These are phyloP conservation scores for Heteractis magnifica DNA, from an alignment of 92 coral and sea anemone genomes.

Conservation along the genomic window DNA sequence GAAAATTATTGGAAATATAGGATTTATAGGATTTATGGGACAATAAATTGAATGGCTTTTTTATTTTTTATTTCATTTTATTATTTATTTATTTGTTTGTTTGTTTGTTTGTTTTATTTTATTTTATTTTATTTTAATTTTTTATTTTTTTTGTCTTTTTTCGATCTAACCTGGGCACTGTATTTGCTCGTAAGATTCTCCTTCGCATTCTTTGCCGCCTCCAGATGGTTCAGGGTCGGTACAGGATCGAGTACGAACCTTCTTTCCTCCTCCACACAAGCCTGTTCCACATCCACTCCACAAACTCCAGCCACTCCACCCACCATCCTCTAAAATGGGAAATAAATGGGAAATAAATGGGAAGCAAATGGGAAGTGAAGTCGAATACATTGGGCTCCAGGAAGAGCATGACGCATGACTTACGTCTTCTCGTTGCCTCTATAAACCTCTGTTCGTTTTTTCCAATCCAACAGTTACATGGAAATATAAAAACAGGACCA, in stretches of 20 bases:
- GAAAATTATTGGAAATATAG: no score
- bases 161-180: slow-evolving; percentile 40
- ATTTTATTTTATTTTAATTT: background rate
- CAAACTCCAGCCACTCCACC: slow-evolving; percentile 66
- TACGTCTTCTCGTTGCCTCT: slow-evolving; percentile 21
- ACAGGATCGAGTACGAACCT: slow-evolving; percentile 67
- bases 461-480: slow-evolving; percentile 65
- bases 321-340: slow-evolving; percentile 53
- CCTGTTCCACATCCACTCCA: slow-evolving; percentile 83
- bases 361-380: no score
- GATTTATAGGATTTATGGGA: no score
- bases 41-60: no score
- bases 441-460: slow-evolving; percentile 25
- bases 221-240: slow-evolving; percentile 67
- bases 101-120: background rate
- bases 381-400: background rate
- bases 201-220: slow-evolving; percentile 58
- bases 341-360: background rate
- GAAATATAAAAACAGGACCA: slow-evolving; percentile 61
- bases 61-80: background rate
- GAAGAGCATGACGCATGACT: background rate
- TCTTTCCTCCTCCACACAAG: slow-evolving; percentile 72
- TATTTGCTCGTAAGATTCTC: slow-evolving; percentile 42
- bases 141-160: background rate
- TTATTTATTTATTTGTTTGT: background rate